Evolutionary conservation across 2,113 vertebrate species (phyloP), one percentile per base, ranked within the genome.

Genomic region (Mesembrinibis cayennensis): DNA sequence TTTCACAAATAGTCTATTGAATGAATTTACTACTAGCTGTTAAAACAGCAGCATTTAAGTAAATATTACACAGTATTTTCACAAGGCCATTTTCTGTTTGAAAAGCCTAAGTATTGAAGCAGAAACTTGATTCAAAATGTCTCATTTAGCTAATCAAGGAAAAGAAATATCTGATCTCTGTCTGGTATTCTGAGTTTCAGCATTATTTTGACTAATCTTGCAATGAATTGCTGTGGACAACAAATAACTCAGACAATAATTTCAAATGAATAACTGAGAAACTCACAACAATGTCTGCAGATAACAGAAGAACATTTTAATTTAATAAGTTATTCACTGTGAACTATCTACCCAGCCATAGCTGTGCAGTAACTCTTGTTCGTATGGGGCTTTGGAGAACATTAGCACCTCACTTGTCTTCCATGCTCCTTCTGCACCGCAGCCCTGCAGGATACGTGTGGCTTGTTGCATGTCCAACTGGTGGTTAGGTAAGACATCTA

Each of bases 71-170:
- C 34, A 65, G 21, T 77, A 47, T 95, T 96, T 96, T 87, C 44
- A 61, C 58, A 91, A 74, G 38, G 30, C 53, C 50, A 66, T 90
- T 91, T 97, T 93, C 38, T 94, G 10, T 88, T 95, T 91, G 38
- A 62, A 77, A 95, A 90, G 25, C 34, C 53, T 74, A 88, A 87
- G 67, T 73, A 83, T 50, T 67, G 55, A 88, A 80, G 50, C 26
- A 93, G 66, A 93, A 78, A 56, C 71, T 62, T 91, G 55, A 70
- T 93, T 87, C 47, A 85, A 72, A 94, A 82, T 85, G 53, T 85
- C 87, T 87, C 29, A 93, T 93, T 95, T 89, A 91, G 32, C 74
- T 89, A 90, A 88, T 87, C 49, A 94, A 92, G 40, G 69, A 92
- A 87, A 84, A 90, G 19, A 87, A 85, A 87, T 79, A 66, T 50